phyloP scores from a whole-genome alignment of 35 echinoderm and acorn worm species.

The Chiridota heheva region DNA sequence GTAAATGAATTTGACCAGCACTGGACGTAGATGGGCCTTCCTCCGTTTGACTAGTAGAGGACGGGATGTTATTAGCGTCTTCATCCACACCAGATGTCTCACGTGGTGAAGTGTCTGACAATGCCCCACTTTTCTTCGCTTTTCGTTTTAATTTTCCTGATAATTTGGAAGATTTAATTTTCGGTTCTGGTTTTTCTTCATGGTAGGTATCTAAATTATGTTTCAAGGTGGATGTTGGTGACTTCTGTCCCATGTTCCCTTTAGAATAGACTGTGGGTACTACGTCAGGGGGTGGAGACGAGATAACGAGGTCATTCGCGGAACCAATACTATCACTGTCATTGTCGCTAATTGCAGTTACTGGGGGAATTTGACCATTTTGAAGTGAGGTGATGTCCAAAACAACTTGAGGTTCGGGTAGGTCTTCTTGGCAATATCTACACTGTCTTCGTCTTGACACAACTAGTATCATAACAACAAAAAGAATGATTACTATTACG shows the following conservation, averaged over 20 bases:
- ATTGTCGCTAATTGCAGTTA: neutral
- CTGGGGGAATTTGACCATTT: neutral
- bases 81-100: too few species aligned
- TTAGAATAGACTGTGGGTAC: slow-evolving; percentile 12
- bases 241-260: neutral
- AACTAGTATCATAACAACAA: slow-evolving; percentile 30
- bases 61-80: too few species aligned
- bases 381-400: slow-evolving; percentile 31
- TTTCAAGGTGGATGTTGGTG: slow-evolving; percentile 28
- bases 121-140: too few species aligned
- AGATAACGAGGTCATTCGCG: slow-evolving; percentile 9
- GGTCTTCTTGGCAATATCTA: slow-evolving; percentile 4
- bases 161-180: too few species aligned
- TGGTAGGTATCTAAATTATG: slow-evolving; percentile 27
- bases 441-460: slow-evolving; percentile 19
- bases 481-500: slow-evolving; percentile 19
- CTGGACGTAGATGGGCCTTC: too few species aligned
- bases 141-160: too few species aligned
- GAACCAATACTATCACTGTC: slow-evolving; percentile 45
- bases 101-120: too few species aligned
- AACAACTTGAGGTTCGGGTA: slow-evolving; percentile 28
- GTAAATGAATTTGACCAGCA: too few species aligned
- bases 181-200: slow-evolving; percentile 26
- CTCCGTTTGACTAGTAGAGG: too few species aligned
- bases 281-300: slow-evolving; percentile 10